Evolutionary conservation across 2,797 vertebrate genomes (phyloP).

Genomic region (Anisognathus igniventris): DNA sequence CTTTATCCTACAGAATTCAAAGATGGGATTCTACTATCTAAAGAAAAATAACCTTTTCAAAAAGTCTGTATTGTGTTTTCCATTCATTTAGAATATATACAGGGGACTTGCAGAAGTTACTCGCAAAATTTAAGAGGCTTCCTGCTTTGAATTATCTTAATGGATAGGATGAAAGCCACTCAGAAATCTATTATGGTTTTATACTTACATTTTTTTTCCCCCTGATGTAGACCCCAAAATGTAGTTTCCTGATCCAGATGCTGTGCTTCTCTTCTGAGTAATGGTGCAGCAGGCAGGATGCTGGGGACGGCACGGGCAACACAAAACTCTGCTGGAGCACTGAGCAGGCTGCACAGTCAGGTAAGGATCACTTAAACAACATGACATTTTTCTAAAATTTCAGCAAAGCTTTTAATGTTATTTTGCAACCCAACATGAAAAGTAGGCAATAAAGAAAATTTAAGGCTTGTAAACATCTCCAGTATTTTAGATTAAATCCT

Average conservation of each 20-base stretch:
- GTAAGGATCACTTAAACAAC: conserved; percentile 17
- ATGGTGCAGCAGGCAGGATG: background rate
- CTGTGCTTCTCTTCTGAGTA: background rate
- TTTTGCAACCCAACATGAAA: background rate
- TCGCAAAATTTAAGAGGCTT: background rate
- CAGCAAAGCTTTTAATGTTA: background rate
- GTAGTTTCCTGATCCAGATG: background rate
- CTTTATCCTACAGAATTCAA: background rate
- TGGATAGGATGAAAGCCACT: background rate
- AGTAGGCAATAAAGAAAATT: background rate
- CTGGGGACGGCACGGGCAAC: background rate
- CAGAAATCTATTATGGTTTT: background rate
- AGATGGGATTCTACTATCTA: background rate
- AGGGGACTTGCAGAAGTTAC: background rate
- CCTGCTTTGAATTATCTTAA: background rate
- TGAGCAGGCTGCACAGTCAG: background rate
- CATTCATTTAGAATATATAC: background rate
- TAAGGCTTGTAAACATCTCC: background rate
- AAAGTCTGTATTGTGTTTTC: background rate
- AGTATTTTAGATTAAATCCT: background rate
- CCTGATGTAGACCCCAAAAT: background rate
- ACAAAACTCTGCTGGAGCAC: background rate
- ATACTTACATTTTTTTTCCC: background rate
- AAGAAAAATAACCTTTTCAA: background rate
- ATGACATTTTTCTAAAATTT: background rate